Evolutionary conservation across 2,888 invertebrate species (phyloP).

Genomic region (Aricia artaxerxes): DNA sequence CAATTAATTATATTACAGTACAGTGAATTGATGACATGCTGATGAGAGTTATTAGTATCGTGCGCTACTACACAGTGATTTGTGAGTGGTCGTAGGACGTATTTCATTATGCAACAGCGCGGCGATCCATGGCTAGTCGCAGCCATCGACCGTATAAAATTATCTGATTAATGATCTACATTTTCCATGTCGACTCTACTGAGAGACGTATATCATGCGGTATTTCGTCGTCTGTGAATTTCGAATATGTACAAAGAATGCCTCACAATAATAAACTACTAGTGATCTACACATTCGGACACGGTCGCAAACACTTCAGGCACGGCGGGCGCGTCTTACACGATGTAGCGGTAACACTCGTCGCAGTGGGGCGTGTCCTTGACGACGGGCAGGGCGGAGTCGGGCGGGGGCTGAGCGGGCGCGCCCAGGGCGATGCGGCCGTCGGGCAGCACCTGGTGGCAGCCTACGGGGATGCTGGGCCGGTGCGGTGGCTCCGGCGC

Average conservation of each 20-base stretch:
- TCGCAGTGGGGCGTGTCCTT: constrained; percentile 85
- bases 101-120: neutral
- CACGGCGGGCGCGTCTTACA: constrained; percentile 84
- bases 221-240: constrained; percentile 36
- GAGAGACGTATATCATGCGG: constrained; percentile 19
- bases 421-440: constrained; percentile 74
- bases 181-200: neutral
- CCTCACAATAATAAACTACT: constrained; percentile 50
- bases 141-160: neutral
- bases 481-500: constrained; percentile 59
- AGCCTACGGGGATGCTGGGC: constrained; percentile 78
- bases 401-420: constrained; percentile 51
- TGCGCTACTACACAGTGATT: constrained; percentile 22
- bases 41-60: constrained; percentile 43
- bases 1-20: constrained; percentile 49
- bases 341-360: constrained; percentile 92
- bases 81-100: constrained; percentile 22
- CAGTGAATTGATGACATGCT: constrained; percentile 64
- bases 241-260: constrained; percentile 37
- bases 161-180: constrained; percentile 10
- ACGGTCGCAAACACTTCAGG: constrained; percentile 78
- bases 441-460: constrained; percentile 75
- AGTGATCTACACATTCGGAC: constrained; percentile 70
- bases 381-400: constrained; percentile 68
- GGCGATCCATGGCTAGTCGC: neutral